Evolutionary conservation across 2,113 vertebrate genomes (phyloP).

Genomic region (Etheostoma spectabile): DNA sequence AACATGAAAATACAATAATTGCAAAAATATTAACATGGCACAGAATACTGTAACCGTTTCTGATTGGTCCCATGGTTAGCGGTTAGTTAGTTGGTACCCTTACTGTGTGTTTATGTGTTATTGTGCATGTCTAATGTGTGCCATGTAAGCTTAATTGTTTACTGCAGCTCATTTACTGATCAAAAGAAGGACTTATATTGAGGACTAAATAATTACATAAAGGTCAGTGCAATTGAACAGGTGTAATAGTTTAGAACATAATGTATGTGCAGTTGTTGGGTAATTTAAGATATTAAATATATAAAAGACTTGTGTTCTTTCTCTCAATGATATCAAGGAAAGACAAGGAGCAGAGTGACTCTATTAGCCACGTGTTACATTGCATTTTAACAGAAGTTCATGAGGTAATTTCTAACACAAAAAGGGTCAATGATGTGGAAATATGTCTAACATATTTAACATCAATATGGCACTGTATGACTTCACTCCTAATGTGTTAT

Average conservation of each 20-base stretch:
- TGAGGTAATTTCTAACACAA: conserved; percentile 4
- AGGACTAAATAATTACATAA: conserved; percentile 61
- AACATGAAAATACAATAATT: conserved; percentile 1
- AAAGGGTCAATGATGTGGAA: conserved; percentile 2
- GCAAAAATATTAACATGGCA: conserved; percentile 5
- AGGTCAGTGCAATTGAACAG: conserved; percentile 46
- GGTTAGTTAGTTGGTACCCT: conserved; percentile 2
- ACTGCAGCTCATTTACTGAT: conserved; percentile 42
- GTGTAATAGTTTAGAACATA: conserved; percentile 17
- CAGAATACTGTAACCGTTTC: background rate
- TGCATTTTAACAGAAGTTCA: conserved; percentile 8
- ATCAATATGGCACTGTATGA: background rate
- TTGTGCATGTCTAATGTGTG: conserved; percentile 10
- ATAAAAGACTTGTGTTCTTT: conserved; percentile 6
- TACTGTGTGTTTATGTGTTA: conserved; percentile 1
- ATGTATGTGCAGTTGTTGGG: background rate
- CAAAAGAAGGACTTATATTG: conserved; percentile 36
- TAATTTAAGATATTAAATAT: conserved; percentile 18
- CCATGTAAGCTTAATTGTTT: conserved; percentile 36
- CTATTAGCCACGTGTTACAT: background rate
- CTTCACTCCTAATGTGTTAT: background rate
- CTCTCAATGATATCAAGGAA: background rate
- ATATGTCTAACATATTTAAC: background rate
- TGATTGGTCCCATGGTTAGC: background rate
- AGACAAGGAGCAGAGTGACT: background rate